Conservation (phyloP, 2,113 vertebrate genomes). For the Stigmatopora nigra region DNA sequence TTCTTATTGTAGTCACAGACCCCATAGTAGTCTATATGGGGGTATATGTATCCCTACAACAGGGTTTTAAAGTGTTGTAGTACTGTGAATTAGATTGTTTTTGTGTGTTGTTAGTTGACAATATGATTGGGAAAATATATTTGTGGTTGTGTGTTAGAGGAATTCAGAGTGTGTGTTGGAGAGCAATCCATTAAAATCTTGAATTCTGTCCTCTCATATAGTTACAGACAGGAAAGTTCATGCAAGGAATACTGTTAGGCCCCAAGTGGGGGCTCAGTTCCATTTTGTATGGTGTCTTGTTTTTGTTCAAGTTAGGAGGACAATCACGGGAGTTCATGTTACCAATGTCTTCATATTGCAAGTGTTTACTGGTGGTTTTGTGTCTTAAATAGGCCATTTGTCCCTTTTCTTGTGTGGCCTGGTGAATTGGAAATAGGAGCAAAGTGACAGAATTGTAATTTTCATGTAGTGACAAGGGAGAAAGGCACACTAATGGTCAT, state of each 20-base stretch:
- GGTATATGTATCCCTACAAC: not conserved
- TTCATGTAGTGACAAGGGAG: constrained; percentile 23
- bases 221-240: not conserved
- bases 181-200: no score
- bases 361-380: constrained; percentile 11
- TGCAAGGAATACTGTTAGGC: not conserved
- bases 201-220: no score
- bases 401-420: not conserved
- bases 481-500: constrained; percentile 42
- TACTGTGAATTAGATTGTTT: not conserved
- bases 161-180: no score
- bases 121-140: no score
- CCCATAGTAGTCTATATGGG: not conserved
- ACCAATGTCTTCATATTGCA: constrained; percentile 32
- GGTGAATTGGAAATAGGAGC: constrained; percentile 19
- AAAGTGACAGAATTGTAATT: constrained; percentile 24
- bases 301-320: constrained; percentile 14
- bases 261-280: not conserved
- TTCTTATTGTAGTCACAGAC: no score
- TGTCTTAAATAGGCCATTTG: constrained; percentile 25
- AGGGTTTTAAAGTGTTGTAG: not conserved
- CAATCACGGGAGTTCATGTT: constrained; percentile 11
- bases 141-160: no score
- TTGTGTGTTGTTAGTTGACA: no score
- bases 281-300: constrained; percentile 16